These are phyloP conservation scores for Microctenopoma lineatum DNA, from an alignment of 2,797 vertebrate genomes.

Conservation along the genomic window DNA sequence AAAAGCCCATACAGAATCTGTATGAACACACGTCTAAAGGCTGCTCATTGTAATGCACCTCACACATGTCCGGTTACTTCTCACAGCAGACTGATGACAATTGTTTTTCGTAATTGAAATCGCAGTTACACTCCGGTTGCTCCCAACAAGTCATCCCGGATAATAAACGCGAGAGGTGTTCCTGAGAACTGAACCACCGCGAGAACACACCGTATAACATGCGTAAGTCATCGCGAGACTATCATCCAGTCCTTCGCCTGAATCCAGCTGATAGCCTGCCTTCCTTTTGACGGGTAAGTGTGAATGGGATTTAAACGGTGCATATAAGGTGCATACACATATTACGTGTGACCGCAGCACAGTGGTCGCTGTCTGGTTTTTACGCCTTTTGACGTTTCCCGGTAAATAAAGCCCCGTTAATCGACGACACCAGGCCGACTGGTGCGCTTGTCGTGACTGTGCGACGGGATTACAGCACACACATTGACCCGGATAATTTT, in stretches of 20 bases:
- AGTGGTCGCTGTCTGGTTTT: background rate
- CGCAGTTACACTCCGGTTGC: background rate
- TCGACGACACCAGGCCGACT: conserved; percentile 66
- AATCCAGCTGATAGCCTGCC: conserved; percentile 78
- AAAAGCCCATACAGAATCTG: background rate
- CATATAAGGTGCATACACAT: conserved; percentile 39
- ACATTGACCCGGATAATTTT: conserved; percentile 39
- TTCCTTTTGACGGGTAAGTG: conserved; percentile 81
- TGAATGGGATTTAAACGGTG: conserved; percentile 67
- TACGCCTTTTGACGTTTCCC: background rate
- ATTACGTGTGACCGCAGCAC: background rate
- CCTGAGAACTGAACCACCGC: conserved; percentile 57
- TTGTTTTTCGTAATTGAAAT: background rate
- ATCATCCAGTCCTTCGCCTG: conserved; percentile 69
- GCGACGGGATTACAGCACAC: conserved; percentile 46
- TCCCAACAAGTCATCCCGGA: conserved; percentile 36
- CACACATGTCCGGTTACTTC: background rate
- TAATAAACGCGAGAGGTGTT: conserved; percentile 31
- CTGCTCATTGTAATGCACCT: background rate
- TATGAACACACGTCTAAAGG: too few relatives aligned
- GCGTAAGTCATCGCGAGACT: conserved; percentile 78
- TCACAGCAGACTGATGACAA: background rate
- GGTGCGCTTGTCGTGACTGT: conserved; percentile 75
- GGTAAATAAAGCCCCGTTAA: conserved; percentile 8
- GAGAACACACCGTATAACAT: conserved; percentile 46